Percentiles rank a stretch among this genome's conserved stretches.
phyloP scores from a whole-genome alignment of 2,113 vertebrate species.

The Mustela lutreola region DNA sequence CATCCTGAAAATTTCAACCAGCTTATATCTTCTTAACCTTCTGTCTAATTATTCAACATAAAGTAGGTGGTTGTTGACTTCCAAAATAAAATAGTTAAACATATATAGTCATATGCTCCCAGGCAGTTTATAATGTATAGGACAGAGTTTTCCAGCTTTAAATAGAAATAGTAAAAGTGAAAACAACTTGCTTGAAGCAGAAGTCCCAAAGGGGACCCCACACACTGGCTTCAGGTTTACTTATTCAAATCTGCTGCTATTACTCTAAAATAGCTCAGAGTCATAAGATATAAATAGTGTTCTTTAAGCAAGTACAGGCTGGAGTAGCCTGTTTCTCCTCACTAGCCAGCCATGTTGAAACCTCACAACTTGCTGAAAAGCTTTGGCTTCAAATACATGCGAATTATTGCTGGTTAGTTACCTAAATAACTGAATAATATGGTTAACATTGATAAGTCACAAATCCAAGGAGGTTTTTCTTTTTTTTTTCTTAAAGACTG shows the following conservation, averaged over 20 bases:
- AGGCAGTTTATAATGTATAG: not conserved
- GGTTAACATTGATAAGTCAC: not conserved
- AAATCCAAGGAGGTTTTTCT: not conserved
- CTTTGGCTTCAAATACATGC: not conserved
- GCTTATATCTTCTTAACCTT: conserved; percentile 37
- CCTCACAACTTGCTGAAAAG: not conserved
- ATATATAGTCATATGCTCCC: not conserved
- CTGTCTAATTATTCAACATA: conserved; percentile 24
- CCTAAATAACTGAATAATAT: not conserved
- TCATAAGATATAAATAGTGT: not conserved
- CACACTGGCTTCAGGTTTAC: not conserved
- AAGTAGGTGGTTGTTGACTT: not conserved
- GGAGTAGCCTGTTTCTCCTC: not conserved
- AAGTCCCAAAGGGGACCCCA: not conserved
- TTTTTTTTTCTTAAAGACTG: not conserved
- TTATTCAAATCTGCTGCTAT: not conserved
- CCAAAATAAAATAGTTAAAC: conserved; percentile 25
- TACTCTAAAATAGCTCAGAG: not conserved
- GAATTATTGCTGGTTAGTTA: not conserved
- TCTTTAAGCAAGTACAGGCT: not conserved
- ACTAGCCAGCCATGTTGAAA: not conserved
- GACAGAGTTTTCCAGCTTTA: not conserved
- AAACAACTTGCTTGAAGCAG: not conserved
- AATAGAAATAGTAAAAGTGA: not conserved
- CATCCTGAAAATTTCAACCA: conserved; percentile 31